Percentiles rank a stretch among this genome's conserved stretches.
Conservation (phyloP, 2,113 vertebrate genomes). For the Cinclus cinclus region DNA sequence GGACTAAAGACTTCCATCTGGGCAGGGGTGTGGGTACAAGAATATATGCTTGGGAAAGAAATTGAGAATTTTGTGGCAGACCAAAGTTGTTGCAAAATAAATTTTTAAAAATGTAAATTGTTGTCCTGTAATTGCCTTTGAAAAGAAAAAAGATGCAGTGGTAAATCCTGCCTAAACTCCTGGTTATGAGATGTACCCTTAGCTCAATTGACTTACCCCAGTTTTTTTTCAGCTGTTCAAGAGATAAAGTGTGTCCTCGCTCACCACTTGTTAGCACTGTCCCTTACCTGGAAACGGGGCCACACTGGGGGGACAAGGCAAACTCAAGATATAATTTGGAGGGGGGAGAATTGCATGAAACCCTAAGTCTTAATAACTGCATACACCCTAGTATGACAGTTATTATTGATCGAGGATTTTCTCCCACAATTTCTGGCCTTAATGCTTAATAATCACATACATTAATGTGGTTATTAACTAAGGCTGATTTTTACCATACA, state of each 20-base stretch:
- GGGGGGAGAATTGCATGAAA: conserved; percentile 87
- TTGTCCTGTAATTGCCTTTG: conserved; percentile 51
- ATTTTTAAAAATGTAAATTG: not conserved
- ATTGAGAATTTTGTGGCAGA: conserved; percentile 52
- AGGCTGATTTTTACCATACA: conserved; percentile 87
- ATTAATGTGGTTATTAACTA: conserved; percentile 88
- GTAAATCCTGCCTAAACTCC: conserved; percentile 46
- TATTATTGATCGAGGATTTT: conserved; percentile 75
- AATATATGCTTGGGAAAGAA: conserved; percentile 31
- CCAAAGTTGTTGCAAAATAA: conserved; percentile 44
- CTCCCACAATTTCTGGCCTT: conserved; percentile 76
- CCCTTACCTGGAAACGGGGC: conserved; percentile 67
- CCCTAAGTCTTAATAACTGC: conserved; percentile 78
- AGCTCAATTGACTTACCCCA: conserved; percentile 55
- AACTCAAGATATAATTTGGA: conserved; percentile 18
- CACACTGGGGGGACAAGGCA: conserved; percentile 3
- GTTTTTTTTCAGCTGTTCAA: conserved; percentile 73
- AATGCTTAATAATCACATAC: conserved; percentile 88
- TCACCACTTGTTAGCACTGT: conserved; percentile 90
- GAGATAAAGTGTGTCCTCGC: conserved; percentile 85
- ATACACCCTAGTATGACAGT: conserved; percentile 74
- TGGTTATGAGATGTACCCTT: conserved; percentile 51
- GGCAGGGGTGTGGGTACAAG: conserved; percentile 62
- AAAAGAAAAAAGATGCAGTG: conserved; percentile 45
- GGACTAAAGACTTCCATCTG: conserved; percentile 67